phyloP scores from a whole-genome alignment of 2,797 vertebrate genomes.

The Lemur catta region DNA sequence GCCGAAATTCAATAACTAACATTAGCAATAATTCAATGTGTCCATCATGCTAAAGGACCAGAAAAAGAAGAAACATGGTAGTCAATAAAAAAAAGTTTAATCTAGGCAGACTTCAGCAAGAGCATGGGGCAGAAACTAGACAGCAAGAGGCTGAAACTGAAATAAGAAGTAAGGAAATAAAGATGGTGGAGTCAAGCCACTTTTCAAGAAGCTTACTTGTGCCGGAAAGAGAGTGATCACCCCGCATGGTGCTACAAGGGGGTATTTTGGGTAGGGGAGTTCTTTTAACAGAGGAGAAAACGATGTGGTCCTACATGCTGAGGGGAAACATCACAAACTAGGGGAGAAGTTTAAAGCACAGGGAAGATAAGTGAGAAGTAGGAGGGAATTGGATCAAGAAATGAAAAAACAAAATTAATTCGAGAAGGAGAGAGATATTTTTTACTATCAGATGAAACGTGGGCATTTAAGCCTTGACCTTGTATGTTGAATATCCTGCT shows the following conservation, averaged over 20 bases:
- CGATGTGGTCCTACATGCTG: accelerated
- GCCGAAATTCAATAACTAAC: background rate
- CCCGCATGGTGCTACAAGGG: accelerated
- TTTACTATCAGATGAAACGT: background rate
- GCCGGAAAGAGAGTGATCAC: too few species aligned
- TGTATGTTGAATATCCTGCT: background rate
- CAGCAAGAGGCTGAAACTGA: background rate
- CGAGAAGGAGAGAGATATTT: background rate
- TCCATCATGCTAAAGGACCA: background rate
- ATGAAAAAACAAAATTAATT: background rate
- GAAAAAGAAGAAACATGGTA: background rate
- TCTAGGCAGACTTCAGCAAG: background rate
- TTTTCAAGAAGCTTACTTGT: background rate
- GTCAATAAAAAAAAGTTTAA: background rate
- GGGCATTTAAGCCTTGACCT: background rate
- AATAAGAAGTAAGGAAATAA: background rate
- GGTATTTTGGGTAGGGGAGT: accelerated
- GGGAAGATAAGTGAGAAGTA: background rate
- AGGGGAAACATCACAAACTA: background rate
- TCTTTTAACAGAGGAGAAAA: background rate
- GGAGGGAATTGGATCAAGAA: background rate
- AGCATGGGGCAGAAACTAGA: background rate
- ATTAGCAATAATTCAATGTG: background rate
- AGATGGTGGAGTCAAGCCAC: background rate
- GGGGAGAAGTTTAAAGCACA: background rate